Conservation (phyloP, 2,888 invertebrate species). For the Drosophila maculinotata region DNA sequence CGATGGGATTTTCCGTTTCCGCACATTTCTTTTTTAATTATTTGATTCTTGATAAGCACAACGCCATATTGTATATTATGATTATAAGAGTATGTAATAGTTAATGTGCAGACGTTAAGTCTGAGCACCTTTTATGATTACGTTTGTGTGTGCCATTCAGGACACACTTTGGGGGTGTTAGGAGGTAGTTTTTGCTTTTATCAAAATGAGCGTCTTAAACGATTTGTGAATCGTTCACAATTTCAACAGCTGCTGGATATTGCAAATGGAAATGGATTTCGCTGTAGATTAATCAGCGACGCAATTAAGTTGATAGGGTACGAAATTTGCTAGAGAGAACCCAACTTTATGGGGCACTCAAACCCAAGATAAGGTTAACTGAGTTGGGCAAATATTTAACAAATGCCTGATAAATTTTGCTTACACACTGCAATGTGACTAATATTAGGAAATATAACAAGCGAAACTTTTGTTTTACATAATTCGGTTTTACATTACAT, state of each 20-base stretch:
- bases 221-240: conserved; percentile 35
- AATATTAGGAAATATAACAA: not conserved
- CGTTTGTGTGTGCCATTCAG: conserved; percentile 11
- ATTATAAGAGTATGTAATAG: conserved; percentile 42
- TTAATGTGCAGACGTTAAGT: conserved; percentile 40
- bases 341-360: conserved; percentile 4
- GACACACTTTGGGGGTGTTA: not conserved
- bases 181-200: conserved; percentile 5
- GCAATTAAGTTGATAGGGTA: not conserved
- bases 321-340: not conserved
- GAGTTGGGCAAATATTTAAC: conserved; percentile 39
- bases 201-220: conserved; percentile 48
- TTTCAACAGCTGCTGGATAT: conserved; percentile 35
- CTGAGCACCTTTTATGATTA: conserved; percentile 27
- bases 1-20: conserved; percentile 12
- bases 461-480: not conserved
- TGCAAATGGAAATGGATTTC: conserved; percentile 29
- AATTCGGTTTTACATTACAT: not conserved
- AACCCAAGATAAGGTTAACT: conserved; percentile 28
- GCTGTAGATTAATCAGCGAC: conserved; percentile 13
- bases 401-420: conserved; percentile 36
- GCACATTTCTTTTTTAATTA: conserved; percentile 53
- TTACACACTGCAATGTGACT: conserved; percentile 26
- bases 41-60: conserved; percentile 68
- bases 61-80: conserved; percentile 46